phyloP scores from a whole-genome alignment of 2,888 invertebrate species.

The Serrognathus titanus region DNA sequence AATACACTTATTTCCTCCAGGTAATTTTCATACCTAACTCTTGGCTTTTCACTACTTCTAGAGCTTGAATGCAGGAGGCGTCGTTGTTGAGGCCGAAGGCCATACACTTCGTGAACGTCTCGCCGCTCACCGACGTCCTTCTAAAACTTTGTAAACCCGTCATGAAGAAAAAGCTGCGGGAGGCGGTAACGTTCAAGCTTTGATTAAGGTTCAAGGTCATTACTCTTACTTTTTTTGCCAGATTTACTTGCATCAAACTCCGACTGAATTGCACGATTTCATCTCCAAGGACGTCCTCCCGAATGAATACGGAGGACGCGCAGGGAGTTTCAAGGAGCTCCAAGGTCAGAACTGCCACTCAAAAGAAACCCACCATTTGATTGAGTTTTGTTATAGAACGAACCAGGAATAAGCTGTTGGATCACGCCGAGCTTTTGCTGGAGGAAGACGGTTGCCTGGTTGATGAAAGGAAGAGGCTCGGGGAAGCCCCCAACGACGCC shows the following conservation, averaged over 20 bases:
- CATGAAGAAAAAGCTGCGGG: conserved; percentile 63
- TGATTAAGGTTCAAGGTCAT: too few species aligned
- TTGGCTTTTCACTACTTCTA: conserved; percentile 45
- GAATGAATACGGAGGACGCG: conserved; percentile 17
- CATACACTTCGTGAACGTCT: conserved; percentile 68
- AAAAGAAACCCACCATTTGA: neutral
- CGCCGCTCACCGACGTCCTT: conserved; percentile 66
- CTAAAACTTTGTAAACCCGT: conserved; percentile 68
- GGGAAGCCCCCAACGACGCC: conserved; percentile 56
- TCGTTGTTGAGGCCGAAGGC: conserved; percentile 65
- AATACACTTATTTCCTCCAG: conserved; percentile 64
- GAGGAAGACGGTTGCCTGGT: conserved; percentile 54
- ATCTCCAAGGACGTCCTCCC: conserved; percentile 19
- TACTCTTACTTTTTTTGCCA: neutral
- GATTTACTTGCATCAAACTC: conserved; percentile 14
- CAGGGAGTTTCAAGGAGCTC: conserved; percentile 7
- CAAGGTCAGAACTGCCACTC: conserved; percentile 5
- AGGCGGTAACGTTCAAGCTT: conserved; percentile 18
- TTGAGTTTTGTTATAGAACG: neutral
- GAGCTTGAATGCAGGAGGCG: conserved; percentile 46
- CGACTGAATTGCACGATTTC: conserved; percentile 10
- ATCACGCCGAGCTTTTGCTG: conserved; percentile 42
- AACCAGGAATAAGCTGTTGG: conserved; percentile 34
- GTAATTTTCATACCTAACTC: neutral
- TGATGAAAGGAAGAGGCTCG: conserved; percentile 56